Conservation (phyloP, 2,797 vertebrate species). For the Epinephelus awoara region DNA sequence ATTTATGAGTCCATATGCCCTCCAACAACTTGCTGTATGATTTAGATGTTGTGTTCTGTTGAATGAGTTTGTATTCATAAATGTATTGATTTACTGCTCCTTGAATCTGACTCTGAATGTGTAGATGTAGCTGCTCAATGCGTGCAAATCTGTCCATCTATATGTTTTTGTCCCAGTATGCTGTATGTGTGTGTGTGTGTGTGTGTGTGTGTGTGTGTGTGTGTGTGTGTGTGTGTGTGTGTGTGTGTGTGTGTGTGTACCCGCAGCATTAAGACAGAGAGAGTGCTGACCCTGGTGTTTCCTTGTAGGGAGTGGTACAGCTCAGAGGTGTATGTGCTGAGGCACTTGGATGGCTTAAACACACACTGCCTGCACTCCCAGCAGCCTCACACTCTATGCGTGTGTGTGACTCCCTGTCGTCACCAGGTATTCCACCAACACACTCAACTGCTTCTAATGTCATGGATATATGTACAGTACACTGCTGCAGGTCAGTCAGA, state of each 20-base stretch:
- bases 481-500: slow-evolving; percentile 12
- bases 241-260: slow-evolving; percentile 10
- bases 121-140: not conserved
- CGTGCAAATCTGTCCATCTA: not conserved
- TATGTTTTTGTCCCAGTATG: not conserved
- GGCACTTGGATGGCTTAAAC: slow-evolving; percentile 61
- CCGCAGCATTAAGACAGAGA: slow-evolving; percentile 23
- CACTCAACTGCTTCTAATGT: slow-evolving; percentile 30
- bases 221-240: slow-evolving; percentile 13
- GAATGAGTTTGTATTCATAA: not conserved
- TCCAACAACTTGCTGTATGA: not conserved
- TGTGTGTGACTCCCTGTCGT: slow-evolving; percentile 48
- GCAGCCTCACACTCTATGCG: slow-evolving; percentile 49
- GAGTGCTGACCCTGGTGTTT: slow-evolving; percentile 66
- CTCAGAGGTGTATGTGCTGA: slow-evolving; percentile 67
- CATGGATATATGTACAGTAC: not conserved
- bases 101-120: not conserved
- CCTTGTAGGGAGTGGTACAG: slow-evolving; percentile 68
- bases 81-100: slow-evolving; percentile 8
- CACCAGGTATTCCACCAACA: slow-evolving; percentile 71
- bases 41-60: not conserved
- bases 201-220: not conserved
- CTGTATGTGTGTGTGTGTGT: not conserved
- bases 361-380: slow-evolving; percentile 57
- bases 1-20: not conserved